These are phyloP conservation scores for Dendrocincla fuliginosa DNA, from an alignment of 2,797 vertebrate genomes.

Conservation along the genomic window DNA sequence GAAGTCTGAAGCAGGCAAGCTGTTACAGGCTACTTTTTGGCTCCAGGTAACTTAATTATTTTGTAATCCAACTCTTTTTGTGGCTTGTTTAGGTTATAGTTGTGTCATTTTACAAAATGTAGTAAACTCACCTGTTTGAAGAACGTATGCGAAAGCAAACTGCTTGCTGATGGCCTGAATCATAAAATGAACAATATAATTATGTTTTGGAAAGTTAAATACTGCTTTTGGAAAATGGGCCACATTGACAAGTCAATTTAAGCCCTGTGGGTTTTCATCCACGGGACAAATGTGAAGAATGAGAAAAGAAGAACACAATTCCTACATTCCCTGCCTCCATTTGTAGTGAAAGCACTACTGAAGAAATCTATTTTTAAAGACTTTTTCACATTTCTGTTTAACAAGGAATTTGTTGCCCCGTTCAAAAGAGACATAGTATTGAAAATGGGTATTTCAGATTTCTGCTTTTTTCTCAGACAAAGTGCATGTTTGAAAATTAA, in stretches of 20 bases:
- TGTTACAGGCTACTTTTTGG: not conserved
- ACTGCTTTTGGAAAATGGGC: not conserved
- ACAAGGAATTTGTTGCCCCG: not conserved
- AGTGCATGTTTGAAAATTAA: not conserved
- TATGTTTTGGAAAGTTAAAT: conserved; percentile 29
- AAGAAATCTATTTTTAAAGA: not conserved
- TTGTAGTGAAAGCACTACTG: not conserved
- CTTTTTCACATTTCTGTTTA: not conserved
- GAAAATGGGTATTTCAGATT: not conserved
- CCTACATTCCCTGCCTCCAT: not conserved
- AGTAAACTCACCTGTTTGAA: conserved; percentile 89
- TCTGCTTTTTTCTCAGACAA: not conserved
- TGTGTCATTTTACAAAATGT: not conserved
- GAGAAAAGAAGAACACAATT: not conserved
- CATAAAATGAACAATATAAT: conserved; percentile 66
- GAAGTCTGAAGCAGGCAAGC: not conserved
- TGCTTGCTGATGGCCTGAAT: conserved; percentile 89
- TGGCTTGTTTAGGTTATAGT: not conserved
- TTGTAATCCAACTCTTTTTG: not conserved
- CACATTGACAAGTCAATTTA: not conserved
- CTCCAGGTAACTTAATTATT: not conserved
- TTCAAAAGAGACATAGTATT: not conserved
- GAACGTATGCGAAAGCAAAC: conserved; percentile 91
- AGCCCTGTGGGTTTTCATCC: not conserved
- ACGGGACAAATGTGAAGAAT: not conserved